These are phyloP conservation scores for Perca fluviatilis DNA, from an alignment of 2,113 vertebrate genomes.

Conservation along the genomic window DNA sequence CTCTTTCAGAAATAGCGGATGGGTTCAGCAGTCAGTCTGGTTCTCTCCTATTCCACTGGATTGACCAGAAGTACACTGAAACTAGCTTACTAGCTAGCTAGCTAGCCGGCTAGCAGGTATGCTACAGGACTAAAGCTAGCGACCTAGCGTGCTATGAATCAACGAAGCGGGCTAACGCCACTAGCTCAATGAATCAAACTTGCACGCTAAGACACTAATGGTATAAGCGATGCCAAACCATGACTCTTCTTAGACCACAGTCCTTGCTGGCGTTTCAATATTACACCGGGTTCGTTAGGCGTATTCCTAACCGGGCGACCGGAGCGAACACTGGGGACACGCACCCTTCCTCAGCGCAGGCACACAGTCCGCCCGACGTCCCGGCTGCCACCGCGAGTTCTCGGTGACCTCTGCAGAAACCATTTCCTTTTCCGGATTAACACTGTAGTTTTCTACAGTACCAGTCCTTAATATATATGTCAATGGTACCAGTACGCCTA, in stretches of 20 bases:
- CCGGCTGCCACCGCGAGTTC: slow-evolving; percentile 83
- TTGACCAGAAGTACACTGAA: slow-evolving; percentile 48
- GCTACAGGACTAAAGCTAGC: slow-evolving; percentile 65
- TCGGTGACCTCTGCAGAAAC: slow-evolving; percentile 76
- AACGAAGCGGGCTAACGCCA: slow-evolving; percentile 71
- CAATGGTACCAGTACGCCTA: too few relatives aligned
- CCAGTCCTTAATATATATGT: too few relatives aligned
- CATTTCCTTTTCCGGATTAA: slow-evolving; percentile 71
- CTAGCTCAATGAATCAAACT: slow-evolving; percentile 77
- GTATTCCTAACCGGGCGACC: slow-evolving; percentile 83
- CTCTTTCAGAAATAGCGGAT: slow-evolving; percentile 39
- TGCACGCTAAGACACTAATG: slow-evolving; percentile 46
- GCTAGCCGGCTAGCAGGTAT: slow-evolving; percentile 69
- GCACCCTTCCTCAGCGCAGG: slow-evolving; percentile 80
- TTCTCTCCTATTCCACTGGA: slow-evolving; percentile 59
- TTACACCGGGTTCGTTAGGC: slow-evolving; percentile 49
- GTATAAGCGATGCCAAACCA: slow-evolving; percentile 51
- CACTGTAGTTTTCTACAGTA: slow-evolving; percentile 51
- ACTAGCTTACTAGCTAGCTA: slow-evolving; percentile 63
- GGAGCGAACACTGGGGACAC: slow-evolving; percentile 88
- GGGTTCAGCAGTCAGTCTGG: slow-evolving; percentile 57
- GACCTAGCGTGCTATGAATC: slow-evolving; percentile 78
- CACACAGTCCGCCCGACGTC: slow-evolving; percentile 85
- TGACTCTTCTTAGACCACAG: slow-evolving; percentile 44
- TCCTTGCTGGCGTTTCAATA: slow-evolving; percentile 54